Base-by-base conservation (phyloP, 2,113 vertebrate genomes). In the Rissa tridactyla region DNA sequence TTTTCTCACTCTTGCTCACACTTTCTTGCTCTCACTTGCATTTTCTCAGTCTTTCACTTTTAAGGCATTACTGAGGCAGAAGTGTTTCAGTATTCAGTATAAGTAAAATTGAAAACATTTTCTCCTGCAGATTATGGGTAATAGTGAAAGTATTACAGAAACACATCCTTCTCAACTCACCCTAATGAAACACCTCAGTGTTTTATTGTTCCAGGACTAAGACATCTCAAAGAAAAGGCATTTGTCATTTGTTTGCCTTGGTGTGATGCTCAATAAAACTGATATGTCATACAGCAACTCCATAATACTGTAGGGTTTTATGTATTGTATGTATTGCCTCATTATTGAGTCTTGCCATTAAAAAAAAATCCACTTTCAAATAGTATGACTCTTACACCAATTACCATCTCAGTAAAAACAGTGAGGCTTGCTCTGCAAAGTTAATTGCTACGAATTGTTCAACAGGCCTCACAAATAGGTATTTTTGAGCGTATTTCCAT, bases 381-480 rank as follows among this genome's bases (percentile, higher is more conserved):
- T n/a, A 46, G 7, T 38, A 14, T 76, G 73, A 82, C 62, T 91
- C 32, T 78, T 92, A 46, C 12, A 73, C 47, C 10, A 44, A 89
- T 95, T 95, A 91, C 32, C 55, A 69, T 92, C 73, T 94, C 83
- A 90, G 49, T 82, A 76, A 91, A 75, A 76, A 71, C 32, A 58
- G 54, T 32, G 36, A 96, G 86, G 54, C 55, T 80, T 89, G 46
- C 77, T 95, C 47, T 69, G 69, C 60, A 66, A 46, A 90, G 70
- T 92, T 90, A 96, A 89, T 97, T 96, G 86, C 94, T 77, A 51
- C 9, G 29, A 76, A 77, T 82, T 90, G 78, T 92, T 96, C 44
- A 91, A 30, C 64, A 83, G 69, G 51, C 90, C 90, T 96, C 82
- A 61, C 55, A 92, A 95, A 83, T 89, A 91, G 62, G n/a, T 70